Conservation (phyloP, 1,140 invertebrate species). For the Formica exsecta region DNA sequence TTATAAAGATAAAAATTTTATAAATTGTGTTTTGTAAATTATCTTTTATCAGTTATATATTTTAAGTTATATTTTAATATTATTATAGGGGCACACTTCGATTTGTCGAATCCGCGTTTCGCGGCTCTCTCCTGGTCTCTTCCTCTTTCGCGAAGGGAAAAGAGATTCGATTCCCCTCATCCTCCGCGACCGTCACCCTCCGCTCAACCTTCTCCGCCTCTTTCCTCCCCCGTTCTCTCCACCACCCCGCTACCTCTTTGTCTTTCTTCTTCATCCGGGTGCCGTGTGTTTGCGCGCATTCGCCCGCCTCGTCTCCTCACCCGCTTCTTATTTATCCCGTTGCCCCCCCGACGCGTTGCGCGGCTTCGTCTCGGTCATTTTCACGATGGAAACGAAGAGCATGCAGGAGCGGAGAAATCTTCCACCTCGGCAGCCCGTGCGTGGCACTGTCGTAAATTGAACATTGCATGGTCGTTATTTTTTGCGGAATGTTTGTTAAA, state of each 20-base stretch:
- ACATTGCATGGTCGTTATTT: conserved; percentile 67
- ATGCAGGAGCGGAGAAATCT: conserved; percentile 61
- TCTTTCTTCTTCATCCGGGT: conserved; percentile 40
- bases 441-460: conserved; percentile 66
- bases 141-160: conserved; percentile 57
- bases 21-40: background rate
- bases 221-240: background rate
- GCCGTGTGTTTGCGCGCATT: conserved; percentile 21
- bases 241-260: conserved; percentile 15
- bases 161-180: conserved; percentile 69
- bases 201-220: conserved; percentile 53
- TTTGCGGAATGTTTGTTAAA: conserved; percentile 54
- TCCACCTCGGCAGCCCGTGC: conserved; percentile 54
- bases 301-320: conserved; percentile 22
- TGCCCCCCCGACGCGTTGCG: conserved; percentile 71
- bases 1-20: background rate
- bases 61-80: too few relatives aligned
- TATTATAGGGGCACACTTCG: conserved; percentile 76
- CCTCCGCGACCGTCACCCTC: conserved; percentile 44
- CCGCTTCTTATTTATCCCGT: conserved; percentile 79
- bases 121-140: conserved; percentile 73
- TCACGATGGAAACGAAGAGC: conserved; percentile 68
- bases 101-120: conserved; percentile 84
- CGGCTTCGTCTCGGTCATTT: conserved; percentile 78
- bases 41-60: too few relatives aligned